These are phyloP conservation scores for Drosophila mercatorum DNA, from an alignment of 2,888 invertebrate species.

Conservation along the genomic window DNA sequence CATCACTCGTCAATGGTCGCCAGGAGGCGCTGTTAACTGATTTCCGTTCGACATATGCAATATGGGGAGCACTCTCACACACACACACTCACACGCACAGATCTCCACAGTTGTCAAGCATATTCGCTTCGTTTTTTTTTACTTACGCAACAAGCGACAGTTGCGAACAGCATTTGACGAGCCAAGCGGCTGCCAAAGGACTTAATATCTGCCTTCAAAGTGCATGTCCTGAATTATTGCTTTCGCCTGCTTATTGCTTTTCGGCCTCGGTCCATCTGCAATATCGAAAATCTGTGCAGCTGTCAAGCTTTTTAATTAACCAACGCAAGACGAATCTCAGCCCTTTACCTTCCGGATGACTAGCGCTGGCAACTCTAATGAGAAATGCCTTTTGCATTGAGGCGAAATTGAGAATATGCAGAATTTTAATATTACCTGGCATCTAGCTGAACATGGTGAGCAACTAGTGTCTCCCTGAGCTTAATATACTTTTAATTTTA, in stretches of 20 bases:
- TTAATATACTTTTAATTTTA: not conserved
- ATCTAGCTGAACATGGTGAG: not conserved
- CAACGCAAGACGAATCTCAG: not conserved
- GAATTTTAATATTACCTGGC: not conserved
- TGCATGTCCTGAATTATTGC: slow-evolving; percentile 6
- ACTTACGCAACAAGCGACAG: slow-evolving; percentile 20
- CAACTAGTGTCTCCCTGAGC: too few relatives aligned
- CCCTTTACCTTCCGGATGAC: not conserved
- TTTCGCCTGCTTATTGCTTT: not conserved
- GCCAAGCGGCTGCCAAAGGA: slow-evolving; percentile 3
- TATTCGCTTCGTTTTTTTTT: slow-evolving; percentile 22
- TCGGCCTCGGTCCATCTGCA: not conserved
- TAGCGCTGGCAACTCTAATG: not conserved
- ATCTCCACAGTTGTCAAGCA: slow-evolving; percentile 15
- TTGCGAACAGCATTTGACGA: slow-evolving; percentile 18
- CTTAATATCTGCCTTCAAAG: not conserved
- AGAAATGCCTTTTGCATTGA: not conserved
- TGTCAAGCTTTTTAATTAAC: not conserved
- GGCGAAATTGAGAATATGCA: too few relatives aligned
- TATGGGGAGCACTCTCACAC: not conserved
- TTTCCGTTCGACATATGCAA: slow-evolving; percentile 44
- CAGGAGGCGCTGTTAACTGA: slow-evolving; percentile 38
- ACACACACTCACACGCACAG: slow-evolving; percentile 5
- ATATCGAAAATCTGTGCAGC: not conserved
- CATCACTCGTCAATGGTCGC: slow-evolving; percentile 9